Evolutionary conservation across 2,797 vertebrate genomes (phyloP).

Genomic region (Mallotus villosus): DNA sequence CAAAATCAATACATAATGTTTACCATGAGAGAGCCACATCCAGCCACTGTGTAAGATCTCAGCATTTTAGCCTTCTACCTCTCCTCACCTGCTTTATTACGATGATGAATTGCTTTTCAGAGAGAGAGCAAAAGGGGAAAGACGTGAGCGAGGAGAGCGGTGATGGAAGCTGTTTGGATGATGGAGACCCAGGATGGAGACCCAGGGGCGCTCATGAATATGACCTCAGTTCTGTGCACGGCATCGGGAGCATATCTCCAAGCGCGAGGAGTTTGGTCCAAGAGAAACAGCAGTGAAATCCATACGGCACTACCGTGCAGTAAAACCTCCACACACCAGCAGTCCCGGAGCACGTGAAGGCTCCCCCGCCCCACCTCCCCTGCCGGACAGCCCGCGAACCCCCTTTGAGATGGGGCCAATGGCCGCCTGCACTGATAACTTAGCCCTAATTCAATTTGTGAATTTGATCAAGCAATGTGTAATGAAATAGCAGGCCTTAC

Average conservation of each 20-base stretch:
- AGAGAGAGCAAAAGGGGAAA: background rate
- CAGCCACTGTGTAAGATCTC: background rate
- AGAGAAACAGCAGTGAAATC: constrained; percentile 43
- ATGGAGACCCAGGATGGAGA: constrained; percentile 16
- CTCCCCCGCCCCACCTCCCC: constrained; percentile 25
- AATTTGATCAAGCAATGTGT: constrained; percentile 60
- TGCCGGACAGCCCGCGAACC: constrained; percentile 3
- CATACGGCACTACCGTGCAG: constrained; percentile 48
- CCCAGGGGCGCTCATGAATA: constrained; percentile 23
- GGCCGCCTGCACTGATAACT: constrained; percentile 54
- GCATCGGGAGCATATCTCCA: constrained; percentile 37
- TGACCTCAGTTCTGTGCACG: constrained; percentile 8
- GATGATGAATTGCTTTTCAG: constrained; percentile 28
- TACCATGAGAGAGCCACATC: background rate
- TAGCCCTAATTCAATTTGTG: constrained; percentile 59
- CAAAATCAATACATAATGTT: too few relatives aligned
- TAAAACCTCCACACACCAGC: constrained; percentile 23
- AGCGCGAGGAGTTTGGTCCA: constrained; percentile 18
- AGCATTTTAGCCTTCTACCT: constrained; percentile 19
- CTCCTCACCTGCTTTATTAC: constrained; percentile 21
- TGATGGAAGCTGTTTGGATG: constrained; percentile 13
- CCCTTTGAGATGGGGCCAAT: constrained; percentile 53
- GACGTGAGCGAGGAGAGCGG: background rate
- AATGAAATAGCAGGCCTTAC: constrained; percentile 54
- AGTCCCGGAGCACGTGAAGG: background rate